Evolutionary conservation across 2,888 invertebrate species (phyloP).

Genomic region (Trissolcus japonicus): DNA sequence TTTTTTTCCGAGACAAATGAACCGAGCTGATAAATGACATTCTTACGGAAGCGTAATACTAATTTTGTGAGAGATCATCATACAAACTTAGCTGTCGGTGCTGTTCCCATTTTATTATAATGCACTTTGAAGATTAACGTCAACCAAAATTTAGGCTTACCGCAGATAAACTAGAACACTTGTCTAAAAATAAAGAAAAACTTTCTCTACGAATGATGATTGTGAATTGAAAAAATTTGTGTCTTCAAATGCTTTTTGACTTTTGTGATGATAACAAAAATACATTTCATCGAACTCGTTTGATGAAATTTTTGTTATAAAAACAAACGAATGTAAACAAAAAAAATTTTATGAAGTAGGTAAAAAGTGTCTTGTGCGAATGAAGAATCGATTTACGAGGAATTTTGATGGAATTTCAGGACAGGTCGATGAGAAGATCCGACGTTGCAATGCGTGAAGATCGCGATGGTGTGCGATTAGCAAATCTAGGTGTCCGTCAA

Average conservation of each 20-base stretch:
- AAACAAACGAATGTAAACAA: too few species aligned
- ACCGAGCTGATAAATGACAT: too few species aligned
- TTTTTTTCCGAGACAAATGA: too few species aligned
- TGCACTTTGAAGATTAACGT: slow-evolving; percentile 34
- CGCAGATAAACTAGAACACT: slow-evolving; percentile 24
- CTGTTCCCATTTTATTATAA: slow-evolving; percentile 24
- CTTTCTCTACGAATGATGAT: too few species aligned
- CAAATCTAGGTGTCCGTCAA: slow-evolving; percentile 70
- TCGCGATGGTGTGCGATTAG: slow-evolving; percentile 71
- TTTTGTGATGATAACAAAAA: too few species aligned
- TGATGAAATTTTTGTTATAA: too few species aligned
- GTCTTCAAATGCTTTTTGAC: too few species aligned
- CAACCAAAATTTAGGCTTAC: slow-evolving; percentile 9
- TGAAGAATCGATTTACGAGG: slow-evolving; percentile 56
- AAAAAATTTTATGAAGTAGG: background rate
- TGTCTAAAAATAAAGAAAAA: slow-evolving; percentile 5
- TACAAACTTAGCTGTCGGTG: slow-evolving; percentile 17
- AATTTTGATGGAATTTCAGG: slow-evolving; percentile 71
- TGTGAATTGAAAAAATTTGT: too few species aligned
- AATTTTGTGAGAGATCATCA: slow-evolving; percentile 17
- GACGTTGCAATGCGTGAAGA: slow-evolving; percentile 64
- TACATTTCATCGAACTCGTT: too few species aligned
- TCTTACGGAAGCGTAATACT: slow-evolving; percentile 20
- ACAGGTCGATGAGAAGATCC: slow-evolving; percentile 69
- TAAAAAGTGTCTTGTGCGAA: slow-evolving; percentile 10